Evolutionary conservation across 2,888 invertebrate species (phyloP), one percentile per base, ranked within the genome.

Genomic region (Xylophagus ater): DNA sequence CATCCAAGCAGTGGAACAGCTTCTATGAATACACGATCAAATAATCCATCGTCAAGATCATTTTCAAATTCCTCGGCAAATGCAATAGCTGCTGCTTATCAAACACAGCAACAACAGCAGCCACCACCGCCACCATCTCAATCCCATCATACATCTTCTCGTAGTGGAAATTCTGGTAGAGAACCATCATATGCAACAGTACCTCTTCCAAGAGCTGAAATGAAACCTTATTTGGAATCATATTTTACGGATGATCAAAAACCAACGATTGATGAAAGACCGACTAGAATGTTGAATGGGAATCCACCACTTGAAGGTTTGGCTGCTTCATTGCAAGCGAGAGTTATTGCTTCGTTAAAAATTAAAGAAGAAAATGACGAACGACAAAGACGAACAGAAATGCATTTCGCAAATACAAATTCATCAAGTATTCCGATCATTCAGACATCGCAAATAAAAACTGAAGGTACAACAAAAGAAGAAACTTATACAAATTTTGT

Each of bases 281-380:
- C 59, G 62, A 40, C 44, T 2, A 32, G 47, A 9, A 37, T 47
- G 32, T 45, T 60, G 35, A 64, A 62, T 57, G 49, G 59, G 18
- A 64, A 64, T 55, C 62, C 63, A 6, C 65, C 65, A 18, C 40
- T 65, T 20, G 65, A 65, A 54, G 65, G 65, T 62, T 61, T 88
- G 43, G 87, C 88, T 17, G 87, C 86, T 35, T 84, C 84, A 39
- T 64, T 87, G 46, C 86, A 86, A 58, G 83, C 82, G 42, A 74
- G 85, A 50, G 81, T 86, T 49, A 69, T 86, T 38, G 76, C 76
- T 31, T 71, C 68, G 51, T 75, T 71, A 67, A 73, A 73, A 56
- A 73, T 71, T 39, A 72, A 71, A 45, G 66, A 62, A 52, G 71
- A 69, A 52, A 60, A 56, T 38, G 66, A 63, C 45, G 62, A 61